A percentile compares a stretch with the other conserved stretches of the same genome.
Conservation (phyloP, 92 coral and sea anemone genomes). For the Diadumene lineata region DNA sequence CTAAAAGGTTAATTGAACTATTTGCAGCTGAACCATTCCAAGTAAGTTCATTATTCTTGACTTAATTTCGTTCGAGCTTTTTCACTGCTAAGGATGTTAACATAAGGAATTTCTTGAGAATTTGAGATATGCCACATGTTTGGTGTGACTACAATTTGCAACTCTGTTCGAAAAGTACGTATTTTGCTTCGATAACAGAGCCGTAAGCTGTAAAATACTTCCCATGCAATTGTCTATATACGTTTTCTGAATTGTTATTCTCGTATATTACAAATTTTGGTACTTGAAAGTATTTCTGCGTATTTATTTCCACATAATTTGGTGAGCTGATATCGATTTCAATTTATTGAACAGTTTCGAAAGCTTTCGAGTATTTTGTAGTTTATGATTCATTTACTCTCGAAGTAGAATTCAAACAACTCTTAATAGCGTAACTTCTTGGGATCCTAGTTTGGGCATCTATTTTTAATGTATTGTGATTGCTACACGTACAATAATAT, state of each 20-base stretch:
- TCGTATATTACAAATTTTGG: not conserved
- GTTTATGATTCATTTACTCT: not conserved
- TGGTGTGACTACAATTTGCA: not conserved
- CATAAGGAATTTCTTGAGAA: not conserved
- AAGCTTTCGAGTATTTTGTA: not conserved
- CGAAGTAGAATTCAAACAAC: not conserved
- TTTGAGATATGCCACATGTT: not conserved
- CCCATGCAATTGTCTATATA: too few relatives aligned
- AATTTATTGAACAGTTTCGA: not conserved
- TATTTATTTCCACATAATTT: not conserved
- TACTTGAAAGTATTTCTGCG: too few relatives aligned
- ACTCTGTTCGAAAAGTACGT: too few relatives aligned
- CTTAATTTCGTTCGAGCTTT: not conserved
- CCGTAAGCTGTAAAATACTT: too few relatives aligned
- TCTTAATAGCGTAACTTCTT: too few relatives aligned
- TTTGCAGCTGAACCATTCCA: not conserved
- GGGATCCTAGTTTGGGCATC: not conserved
- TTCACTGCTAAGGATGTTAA: not conserved
- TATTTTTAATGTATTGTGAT: not conserved
- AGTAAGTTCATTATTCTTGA: not conserved
- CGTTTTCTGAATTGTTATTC: not conserved
- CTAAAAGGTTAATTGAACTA: not conserved
- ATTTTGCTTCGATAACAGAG: too few relatives aligned
- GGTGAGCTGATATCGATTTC: slow-evolving; percentile 4
- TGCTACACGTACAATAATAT: not conserved